These are phyloP conservation scores for Pelosia muscerda DNA, from an alignment of 2,888 invertebrate genomes.

Conservation along the genomic window DNA sequence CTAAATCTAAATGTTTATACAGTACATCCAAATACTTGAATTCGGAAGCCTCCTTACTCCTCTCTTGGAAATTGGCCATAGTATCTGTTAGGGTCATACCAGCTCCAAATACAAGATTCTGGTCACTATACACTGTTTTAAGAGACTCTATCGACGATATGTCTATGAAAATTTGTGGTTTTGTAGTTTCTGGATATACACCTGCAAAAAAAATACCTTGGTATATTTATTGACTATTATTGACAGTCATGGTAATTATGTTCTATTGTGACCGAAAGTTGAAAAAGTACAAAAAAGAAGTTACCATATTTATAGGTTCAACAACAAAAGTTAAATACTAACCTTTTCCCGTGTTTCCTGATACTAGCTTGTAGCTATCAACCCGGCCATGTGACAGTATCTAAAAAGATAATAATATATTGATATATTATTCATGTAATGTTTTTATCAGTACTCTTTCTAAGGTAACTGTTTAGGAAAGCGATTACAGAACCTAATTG, in stretches of 20 bases:
- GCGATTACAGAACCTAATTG: no score
- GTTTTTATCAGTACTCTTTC: background rate
- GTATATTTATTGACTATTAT: no score
- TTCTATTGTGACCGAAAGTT: no score
- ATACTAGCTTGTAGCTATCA: slow-evolving; percentile 87
- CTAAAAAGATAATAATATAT: slow-evolving; percentile 54
- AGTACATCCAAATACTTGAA: slow-evolving; percentile 88
- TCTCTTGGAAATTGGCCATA: slow-evolving; percentile 78
- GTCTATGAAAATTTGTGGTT: slow-evolving; percentile 87
- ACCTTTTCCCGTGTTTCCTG: slow-evolving; percentile 93
- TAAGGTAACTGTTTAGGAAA: no score
- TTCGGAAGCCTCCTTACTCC: slow-evolving; percentile 72
- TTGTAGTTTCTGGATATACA: slow-evolving; percentile 74
- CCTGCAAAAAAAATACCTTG: slow-evolving; percentile 64
- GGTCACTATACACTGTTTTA: slow-evolving; percentile 63
- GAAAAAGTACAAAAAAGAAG: background rate
- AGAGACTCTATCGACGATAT: slow-evolving; percentile 87
- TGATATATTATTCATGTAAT: background rate
- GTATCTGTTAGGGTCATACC: slow-evolving; percentile 86
- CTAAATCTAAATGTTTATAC: slow-evolving; percentile 88
- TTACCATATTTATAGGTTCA: no score
- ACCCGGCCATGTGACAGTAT: slow-evolving; percentile 80
- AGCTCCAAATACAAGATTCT: slow-evolving; percentile 86
- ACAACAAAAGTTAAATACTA: no score
- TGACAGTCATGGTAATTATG: no score